Conservation (phyloP, 2,888 invertebrate genomes). For the Tachina grossa region DNA sequence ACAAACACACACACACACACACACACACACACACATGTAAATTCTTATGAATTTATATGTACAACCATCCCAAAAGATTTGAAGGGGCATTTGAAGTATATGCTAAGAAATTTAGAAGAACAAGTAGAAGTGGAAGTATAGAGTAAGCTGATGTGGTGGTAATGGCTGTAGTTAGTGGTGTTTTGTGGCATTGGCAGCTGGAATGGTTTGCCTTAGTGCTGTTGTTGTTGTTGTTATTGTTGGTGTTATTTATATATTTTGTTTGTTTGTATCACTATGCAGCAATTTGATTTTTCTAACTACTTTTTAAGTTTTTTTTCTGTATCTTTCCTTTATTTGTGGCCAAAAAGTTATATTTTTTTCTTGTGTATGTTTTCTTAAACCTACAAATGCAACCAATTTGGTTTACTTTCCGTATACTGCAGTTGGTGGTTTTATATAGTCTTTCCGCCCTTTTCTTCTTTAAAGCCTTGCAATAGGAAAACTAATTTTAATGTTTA, state of each 20-base stretch:
- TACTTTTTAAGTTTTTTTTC: constrained; percentile 10
- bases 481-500: constrained; percentile 1
- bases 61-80: constrained; percentile 44
- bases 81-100: constrained; percentile 4
- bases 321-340: constrained; percentile 11
- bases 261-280: constrained; percentile 24
- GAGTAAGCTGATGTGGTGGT: constrained; percentile 27
- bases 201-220: constrained; percentile 28
- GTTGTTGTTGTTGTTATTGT: neutral
- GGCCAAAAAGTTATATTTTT: constrained; percentile 31
- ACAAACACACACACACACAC: neutral
- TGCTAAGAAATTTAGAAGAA: no score
- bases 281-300: constrained; percentile 36
- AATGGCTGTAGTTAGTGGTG: neutral
- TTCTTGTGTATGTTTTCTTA: constrained; percentile 23
- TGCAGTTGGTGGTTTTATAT: constrained; percentile 54
- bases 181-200: constrained; percentile 32
- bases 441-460: constrained; percentile 16
- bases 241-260: neutral
- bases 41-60: neutral
- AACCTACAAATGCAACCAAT: constrained; percentile 65
- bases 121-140: neutral
- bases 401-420: constrained; percentile 55
- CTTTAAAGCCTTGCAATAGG: neutral
- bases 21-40: neutral